phyloP scores from a whole-genome alignment of 2,113 vertebrate genomes.

The Poeciliopsis turrubarensis region DNA sequence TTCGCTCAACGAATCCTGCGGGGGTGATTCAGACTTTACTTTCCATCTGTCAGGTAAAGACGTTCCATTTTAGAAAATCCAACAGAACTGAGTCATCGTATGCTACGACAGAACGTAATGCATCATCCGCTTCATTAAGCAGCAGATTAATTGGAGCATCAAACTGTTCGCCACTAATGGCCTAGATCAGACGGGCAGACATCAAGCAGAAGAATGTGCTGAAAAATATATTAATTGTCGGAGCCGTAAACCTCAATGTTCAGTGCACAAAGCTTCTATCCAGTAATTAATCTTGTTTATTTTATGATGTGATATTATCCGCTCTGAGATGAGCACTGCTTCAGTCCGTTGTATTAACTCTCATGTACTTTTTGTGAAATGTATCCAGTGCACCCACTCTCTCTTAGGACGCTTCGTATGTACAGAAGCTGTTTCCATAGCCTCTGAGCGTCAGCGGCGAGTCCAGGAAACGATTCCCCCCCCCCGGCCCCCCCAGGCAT shows the following conservation, averaged over 20 bases:
- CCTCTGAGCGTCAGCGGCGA: slow-evolving; percentile 31
- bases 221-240: too few species aligned
- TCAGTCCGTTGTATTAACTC: neutral
- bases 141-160: neutral
- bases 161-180: neutral
- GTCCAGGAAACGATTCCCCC: slow-evolving; percentile 51
- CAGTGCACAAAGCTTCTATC: neutral
- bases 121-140: neutral
- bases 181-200: neutral
- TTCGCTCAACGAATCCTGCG: too few species aligned
- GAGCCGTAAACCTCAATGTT: neutral
- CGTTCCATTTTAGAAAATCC: neutral
- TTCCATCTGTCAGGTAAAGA: neutral
- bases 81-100: neutral
- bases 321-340: neutral
- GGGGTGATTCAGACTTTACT: neutral
- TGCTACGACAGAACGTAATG: neutral
- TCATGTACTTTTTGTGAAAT: slow-evolving; percentile 7
- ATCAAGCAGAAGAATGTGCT: too few species aligned
- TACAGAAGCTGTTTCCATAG: slow-evolving; percentile 39
- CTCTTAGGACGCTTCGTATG: slow-evolving; percentile 30
- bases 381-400: slow-evolving; percentile 1
- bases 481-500: slow-evolving; percentile 4
- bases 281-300: neutral
- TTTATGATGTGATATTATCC: neutral